Base-by-base conservation (phyloP, 2,113 vertebrate species). In the Cariama cristata region DNA sequence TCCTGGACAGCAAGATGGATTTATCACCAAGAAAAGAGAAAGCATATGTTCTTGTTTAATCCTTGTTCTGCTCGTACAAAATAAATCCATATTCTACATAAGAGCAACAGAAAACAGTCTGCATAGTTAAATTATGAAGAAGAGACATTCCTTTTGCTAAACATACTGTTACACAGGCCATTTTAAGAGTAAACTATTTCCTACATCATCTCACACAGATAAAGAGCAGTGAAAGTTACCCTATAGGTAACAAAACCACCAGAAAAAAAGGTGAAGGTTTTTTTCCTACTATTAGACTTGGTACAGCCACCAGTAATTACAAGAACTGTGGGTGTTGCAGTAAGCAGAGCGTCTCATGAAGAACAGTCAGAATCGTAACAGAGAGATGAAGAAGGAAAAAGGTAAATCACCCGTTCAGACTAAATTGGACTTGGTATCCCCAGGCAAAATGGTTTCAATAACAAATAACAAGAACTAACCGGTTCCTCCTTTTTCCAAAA, bases 1-100 rank as follows among this genome's bases (percentile, higher is more conserved):
- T 77, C 79, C 47, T 50, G 81, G 87, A 88, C 73, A 93, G 86
- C 64, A 86, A 86, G 53, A 86, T 60, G 63, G 81, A 96, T 95
- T 95, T 96, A 96, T 85, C 90, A 90, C 56, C 59, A 77, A 85
- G 84, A 84, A 86, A 92, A 89, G 55, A 76, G 5, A 52, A 55
- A 79, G 53, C 76, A 59, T 92, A 71, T 96, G 96, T 66, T 94
- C 93, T 93, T 89, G 91, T 82, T 79, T 86, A 96, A 97, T 88
- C 86, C 84, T 88, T 94, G 88, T 55, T 93, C 74, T 86, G 32
- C 47, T 93, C 6, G 0, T 62, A 85, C 55, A 83, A 91, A 95
- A 94, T 92, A 92, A 92, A 96, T 68, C 53, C 47, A 74, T 77
- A 88, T 59, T 87, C 69, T 79, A 52, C 44, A 42, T 13, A 45